These are phyloP conservation scores for Salvator merianae DNA, from an alignment of 2,113 vertebrate species.

Conservation along the genomic window DNA sequence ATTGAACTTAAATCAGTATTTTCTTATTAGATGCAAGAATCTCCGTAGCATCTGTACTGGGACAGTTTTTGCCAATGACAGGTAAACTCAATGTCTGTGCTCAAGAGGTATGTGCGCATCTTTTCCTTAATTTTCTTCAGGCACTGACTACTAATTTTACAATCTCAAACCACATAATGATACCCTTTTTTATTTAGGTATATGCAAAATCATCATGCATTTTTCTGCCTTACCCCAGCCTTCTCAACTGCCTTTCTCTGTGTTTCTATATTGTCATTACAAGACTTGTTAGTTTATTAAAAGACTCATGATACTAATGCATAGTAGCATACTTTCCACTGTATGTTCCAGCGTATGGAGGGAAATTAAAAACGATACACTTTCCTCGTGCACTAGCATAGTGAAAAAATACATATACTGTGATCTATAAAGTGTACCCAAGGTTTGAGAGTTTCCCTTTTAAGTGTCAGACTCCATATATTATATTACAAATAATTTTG, in stretches of 20 bases:
- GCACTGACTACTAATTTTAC: neutral
- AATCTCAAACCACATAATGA: neutral
- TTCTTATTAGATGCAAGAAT: slow-evolving; percentile 59
- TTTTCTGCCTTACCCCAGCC: neutral
- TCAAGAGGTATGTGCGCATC: slow-evolving; percentile 60
- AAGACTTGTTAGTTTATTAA: neutral
- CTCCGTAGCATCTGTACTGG: slow-evolving; percentile 52
- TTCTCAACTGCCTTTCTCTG: neutral
- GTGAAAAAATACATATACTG: neutral
- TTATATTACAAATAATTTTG: too few relatives aligned
- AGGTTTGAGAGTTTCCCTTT: too few relatives aligned
- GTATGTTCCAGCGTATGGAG: too few relatives aligned
- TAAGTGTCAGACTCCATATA: too few relatives aligned
- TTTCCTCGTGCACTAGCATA: neutral
- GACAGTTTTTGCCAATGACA: slow-evolving; percentile 61
- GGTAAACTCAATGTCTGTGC: slow-evolving; percentile 60
- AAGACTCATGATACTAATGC: neutral
- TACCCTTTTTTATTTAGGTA: neutral
- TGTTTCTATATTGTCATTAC: neutral
- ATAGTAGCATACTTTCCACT: neutral
- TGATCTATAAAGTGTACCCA: neutral
- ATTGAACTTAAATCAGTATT: slow-evolving; percentile 13
- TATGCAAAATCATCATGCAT: neutral
- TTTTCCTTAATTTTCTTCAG: neutral
- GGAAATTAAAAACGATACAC: neutral